Conservation (phyloP, 2,797 vertebrate genomes). For the Helostoma temminkii region DNA sequence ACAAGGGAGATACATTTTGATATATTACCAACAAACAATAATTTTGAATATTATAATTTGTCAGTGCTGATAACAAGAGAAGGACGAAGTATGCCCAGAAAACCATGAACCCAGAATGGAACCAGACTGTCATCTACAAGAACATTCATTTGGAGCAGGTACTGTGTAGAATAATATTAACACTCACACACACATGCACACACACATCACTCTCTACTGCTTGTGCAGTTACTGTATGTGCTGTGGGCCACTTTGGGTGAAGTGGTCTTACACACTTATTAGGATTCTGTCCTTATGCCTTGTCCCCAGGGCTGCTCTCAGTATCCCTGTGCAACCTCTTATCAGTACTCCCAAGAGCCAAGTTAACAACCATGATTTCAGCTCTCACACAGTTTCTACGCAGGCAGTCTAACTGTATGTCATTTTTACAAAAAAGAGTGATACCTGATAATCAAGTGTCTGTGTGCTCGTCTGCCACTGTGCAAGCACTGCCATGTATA, state of each 20-base stretch:
- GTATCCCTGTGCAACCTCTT: slow-evolving; percentile 47
- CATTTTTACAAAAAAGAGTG: slow-evolving; percentile 28
- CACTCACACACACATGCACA: slow-evolving; percentile 5
- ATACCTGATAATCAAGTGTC: slow-evolving; percentile 5
- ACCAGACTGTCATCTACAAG: slow-evolving; percentile 99
- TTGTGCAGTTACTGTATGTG: slow-evolving; percentile 23
- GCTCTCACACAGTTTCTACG: slow-evolving; percentile 23
- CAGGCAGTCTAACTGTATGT: slow-evolving; percentile 13
- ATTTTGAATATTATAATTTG: slow-evolving; percentile 66
- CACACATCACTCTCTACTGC: background rate
- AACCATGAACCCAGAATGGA: slow-evolving; percentile 98
- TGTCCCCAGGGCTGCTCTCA: slow-evolving; percentile 36
- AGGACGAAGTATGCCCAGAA: slow-evolving; percentile 96
- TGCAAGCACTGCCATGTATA: slow-evolving; percentile 1
- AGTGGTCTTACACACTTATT: slow-evolving; percentile 37
- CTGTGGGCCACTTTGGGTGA: slow-evolving; percentile 30
- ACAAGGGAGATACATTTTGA: background rate
- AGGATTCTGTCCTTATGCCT: slow-evolving; percentile 35
- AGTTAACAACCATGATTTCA: slow-evolving; percentile 41
- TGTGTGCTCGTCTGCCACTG: slow-evolving; percentile 10
- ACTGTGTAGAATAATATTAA: slow-evolving; percentile 23
- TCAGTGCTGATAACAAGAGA: slow-evolving; percentile 96
- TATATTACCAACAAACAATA: slow-evolving; percentile 34
- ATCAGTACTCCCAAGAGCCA: slow-evolving; percentile 41
- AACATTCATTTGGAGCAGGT: slow-evolving; percentile 98